Base-by-base conservation (phyloP, 2,888 invertebrate genomes). In the Tetheella fluctuosa region DNA sequence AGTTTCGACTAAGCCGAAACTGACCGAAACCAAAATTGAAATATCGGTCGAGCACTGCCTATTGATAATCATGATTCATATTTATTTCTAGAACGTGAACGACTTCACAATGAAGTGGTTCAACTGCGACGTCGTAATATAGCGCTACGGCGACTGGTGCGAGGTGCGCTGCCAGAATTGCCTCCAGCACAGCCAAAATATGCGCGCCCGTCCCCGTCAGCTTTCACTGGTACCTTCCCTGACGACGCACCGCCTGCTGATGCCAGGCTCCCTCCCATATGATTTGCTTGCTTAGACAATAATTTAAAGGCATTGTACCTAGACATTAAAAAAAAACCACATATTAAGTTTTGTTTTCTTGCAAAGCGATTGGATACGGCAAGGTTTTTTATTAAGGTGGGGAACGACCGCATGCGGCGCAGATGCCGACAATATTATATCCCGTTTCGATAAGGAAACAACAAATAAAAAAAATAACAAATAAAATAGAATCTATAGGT, bases 101-200 rank as follows among this genome's bases (percentile, higher is more conserved):
- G 93, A 59, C 87, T 96, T 13, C 95, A 95, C 70, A 89, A 91
- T 0, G 96, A 97, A 74, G 96, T 96, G 3, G 87, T 94, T 20
- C 90, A 88, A 58, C 79, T 97, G 23, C 94, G 95, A 6, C 93
- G 90, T 59, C 96, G 96, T 73, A 97, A 97, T 82, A 84, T 87
- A 1, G 96, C 97, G 63, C 83, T 97, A 57, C 94, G 95, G 23
- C 94, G 95, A 61, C 87, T 97, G 57, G 89, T 97, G 54, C 94
- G 95, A 64, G 95, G 95, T 68, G 94, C 95, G 56, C 84, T 94
- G 63, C 93, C 93, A 0, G 84, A 85, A 3, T 64, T 91, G 52
- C 80, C 84, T 8, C 58, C 67, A 0, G 67, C 74, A 12, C 61
- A 60, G 56, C 80, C 84, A 2, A 72, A 75, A 15, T 84, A 84